Percentiles rank a stretch among this genome's conserved stretches.
Conservation (phyloP, 1,140 invertebrate genomes). For the Orius laevigatus region DNA sequence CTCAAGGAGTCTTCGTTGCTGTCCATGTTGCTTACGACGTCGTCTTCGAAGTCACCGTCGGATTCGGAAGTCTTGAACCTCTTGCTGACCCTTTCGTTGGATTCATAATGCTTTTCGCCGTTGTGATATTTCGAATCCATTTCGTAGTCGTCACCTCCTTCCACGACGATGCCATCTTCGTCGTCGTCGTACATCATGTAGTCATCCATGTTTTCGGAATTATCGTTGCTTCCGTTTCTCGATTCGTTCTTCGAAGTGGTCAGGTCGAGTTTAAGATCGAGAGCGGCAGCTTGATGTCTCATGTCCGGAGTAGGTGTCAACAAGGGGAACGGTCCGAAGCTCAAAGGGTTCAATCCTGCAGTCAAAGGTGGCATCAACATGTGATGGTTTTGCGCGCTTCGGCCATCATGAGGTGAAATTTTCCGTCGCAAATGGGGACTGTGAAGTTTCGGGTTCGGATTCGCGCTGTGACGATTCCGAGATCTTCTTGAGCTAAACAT, state of each 20-base stretch:
- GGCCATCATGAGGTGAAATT: constrained; percentile 82
- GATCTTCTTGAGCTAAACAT: constrained; percentile 96
- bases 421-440: constrained; percentile 82
- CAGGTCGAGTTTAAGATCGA: constrained; percentile 52
- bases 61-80: constrained; percentile 38
- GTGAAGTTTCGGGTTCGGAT: constrained; percentile 96
- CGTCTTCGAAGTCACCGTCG: constrained; percentile 41
- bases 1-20: constrained; percentile 56
- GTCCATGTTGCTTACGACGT: constrained; percentile 45
- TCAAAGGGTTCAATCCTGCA: constrained; percentile 43
- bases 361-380: constrained; percentile 55
- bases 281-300: constrained; percentile 37
- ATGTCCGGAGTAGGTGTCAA: constrained; percentile 54
- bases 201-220: constrained; percentile 28
- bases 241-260: constrained; percentile 31
- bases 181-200: constrained; percentile 36
- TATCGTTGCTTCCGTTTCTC: constrained; percentile 18
- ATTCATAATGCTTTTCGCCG: constrained; percentile 26
- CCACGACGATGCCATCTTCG: constrained; percentile 43
- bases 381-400: constrained; percentile 70
- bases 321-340: constrained; percentile 58
- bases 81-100: constrained; percentile 47
- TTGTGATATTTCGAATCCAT: constrained; percentile 23
- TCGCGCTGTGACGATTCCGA: constrained; percentile 90
- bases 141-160: constrained; percentile 40